A percentile compares a stretch with the other conserved stretches of the same genome.
Evolutionary conservation across 1,140 invertebrate genomes (phyloP).

Genomic region (Meloidogyne exigua): DNA sequence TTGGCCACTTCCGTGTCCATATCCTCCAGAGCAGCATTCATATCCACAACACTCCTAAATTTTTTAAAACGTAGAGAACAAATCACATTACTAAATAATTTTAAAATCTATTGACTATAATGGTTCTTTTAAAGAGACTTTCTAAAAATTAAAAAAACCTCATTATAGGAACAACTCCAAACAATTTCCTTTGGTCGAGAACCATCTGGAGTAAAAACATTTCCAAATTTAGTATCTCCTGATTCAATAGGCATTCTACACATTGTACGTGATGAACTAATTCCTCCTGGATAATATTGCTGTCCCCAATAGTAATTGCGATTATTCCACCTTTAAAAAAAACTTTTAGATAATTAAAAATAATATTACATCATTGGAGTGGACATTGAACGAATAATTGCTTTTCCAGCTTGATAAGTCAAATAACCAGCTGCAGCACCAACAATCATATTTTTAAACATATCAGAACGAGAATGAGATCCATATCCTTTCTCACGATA

Average conservation of each 20-base stretch:
- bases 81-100: too few relatives aligned
- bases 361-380: slow-evolving; percentile 61
- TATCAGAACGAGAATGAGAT: slow-evolving; percentile 52
- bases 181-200: slow-evolving; percentile 57
- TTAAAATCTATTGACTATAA: background rate
- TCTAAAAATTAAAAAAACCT: slow-evolving; percentile 37
- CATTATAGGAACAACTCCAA: slow-evolving; percentile 50
- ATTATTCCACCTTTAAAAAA: slow-evolving; percentile 53
- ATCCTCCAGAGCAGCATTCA: slow-evolving; percentile 52
- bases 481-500: slow-evolving; percentile 49
- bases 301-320: slow-evolving; percentile 59
- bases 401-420: slow-evolving; percentile 63
- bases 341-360: slow-evolving; percentile 20
- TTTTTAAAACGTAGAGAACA: background rate
- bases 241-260: slow-evolving; percentile 58
- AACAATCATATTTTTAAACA: slow-evolving; percentile 61
- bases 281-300: slow-evolving; percentile 44
- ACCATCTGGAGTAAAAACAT: slow-evolving; percentile 56
- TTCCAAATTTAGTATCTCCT: slow-evolving; percentile 53
- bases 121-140: background rate
- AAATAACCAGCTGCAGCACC: slow-evolving; percentile 61
- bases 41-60: slow-evolving; percentile 44
- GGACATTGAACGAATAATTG: slow-evolving; percentile 50
- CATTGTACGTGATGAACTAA: slow-evolving; percentile 40
- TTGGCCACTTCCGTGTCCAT: slow-evolving; percentile 39